Evolutionary conservation across 1,140 invertebrate species (phyloP).

Genomic region (Hestina assimilis): DNA sequence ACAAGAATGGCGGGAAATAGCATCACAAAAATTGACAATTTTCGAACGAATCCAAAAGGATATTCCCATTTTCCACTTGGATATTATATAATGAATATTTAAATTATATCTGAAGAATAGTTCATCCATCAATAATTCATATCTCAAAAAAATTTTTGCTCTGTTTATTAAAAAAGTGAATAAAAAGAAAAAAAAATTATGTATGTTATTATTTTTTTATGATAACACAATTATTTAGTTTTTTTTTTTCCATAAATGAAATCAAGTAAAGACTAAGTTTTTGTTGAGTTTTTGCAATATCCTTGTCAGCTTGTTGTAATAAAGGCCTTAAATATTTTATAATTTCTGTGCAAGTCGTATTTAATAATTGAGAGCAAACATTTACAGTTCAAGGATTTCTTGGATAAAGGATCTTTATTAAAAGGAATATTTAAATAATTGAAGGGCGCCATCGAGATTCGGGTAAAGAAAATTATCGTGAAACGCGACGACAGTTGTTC

Average conservation of each 20-base stretch:
- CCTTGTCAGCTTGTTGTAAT: conserved; percentile 36
- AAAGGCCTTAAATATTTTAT: conserved; percentile 36
- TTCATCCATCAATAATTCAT: no score
- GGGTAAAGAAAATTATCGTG: conserved; percentile 41
- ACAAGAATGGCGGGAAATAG: conserved; percentile 13
- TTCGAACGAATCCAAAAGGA: not conserved
- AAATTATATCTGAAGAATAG: no score
- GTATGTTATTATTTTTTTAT: no score
- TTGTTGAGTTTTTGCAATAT: conserved; percentile 8
- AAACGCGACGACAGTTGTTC: conserved; percentile 53
- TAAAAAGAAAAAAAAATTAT: no score
- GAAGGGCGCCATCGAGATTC: conserved; percentile 40
- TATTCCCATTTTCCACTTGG: no score
- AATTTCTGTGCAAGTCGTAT: conserved; percentile 47
- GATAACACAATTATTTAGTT: no score
- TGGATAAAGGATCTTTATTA: conserved; percentile 46
- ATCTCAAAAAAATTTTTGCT: no score
- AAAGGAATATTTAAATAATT: conserved; percentile 63
- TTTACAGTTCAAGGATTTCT: conserved; percentile 48
- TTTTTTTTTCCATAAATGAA: not conserved
- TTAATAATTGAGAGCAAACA: conserved; percentile 59
- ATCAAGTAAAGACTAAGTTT: conserved; percentile 2
- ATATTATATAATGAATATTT: no score
- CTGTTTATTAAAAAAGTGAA: no score
- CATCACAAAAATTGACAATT: not conserved